Evolutionary conservation across 2,113 vertebrate genomes (phyloP), one percentile per base, ranked within the genome.

Genomic region (Ictidomys tridecemlineatus): DNA sequence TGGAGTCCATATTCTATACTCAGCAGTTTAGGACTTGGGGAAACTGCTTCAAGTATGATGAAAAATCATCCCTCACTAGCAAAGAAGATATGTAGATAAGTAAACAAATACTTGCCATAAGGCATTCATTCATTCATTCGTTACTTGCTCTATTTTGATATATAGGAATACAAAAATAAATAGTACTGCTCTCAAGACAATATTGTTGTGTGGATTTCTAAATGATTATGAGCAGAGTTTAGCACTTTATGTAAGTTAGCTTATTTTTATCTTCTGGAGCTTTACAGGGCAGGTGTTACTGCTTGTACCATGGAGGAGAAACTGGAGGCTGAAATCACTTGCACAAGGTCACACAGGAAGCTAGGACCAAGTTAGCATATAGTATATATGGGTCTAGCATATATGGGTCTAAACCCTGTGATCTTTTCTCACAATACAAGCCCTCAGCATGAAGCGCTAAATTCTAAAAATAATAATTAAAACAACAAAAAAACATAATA

Each of bases 1-100:
- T 83, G 48, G 61, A 92, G 85, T 95, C 90, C 30, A 48, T 77
- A 82, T 73, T 79, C 95, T 89, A 6, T 93, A 53, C 30, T 94
- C n/a, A 94, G 85, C 26, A 89, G 39, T 88, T 45, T n/a, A 85
- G 30, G 48, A 73, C n/a, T 93, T 93, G 53, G n/a, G 17, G 17
- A 95, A 91, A 91, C 42, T 70, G 34, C 78, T 83, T n/a, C 72
- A 51, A 84, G 65, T 14, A 69, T 30, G n/a, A 88, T 32, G 37
- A 76, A 10, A 90, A 80, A 89, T 95, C 39, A 65, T 78, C 18
- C 2, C 2, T 86, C 2, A 79, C 16, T 20, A 56, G 65, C 8
- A 89, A 88, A 77, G 63, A 91, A 96, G 28, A 87, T n/a, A n/a
- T 14, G 8, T 24, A 69, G 17, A n/a, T 53, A 53, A 32, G 22